Base-by-base conservation (phyloP, 2,797 vertebrate species). In the Ptychobarbus kaznakovi region DNA sequence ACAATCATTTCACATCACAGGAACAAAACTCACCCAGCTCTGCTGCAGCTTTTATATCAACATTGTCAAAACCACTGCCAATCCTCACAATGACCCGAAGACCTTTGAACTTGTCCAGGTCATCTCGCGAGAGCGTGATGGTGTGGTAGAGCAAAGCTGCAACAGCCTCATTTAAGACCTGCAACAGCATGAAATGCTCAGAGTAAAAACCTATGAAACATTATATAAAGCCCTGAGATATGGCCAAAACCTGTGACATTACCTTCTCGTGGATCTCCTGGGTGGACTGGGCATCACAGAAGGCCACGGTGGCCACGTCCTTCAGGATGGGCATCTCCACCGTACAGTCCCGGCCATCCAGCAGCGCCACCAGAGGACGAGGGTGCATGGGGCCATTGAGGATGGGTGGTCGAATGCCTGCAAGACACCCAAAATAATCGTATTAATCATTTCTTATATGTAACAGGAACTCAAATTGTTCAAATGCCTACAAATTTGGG, bases 181-280 rank as follows among this genome's bases (percentile, higher is more conserved):
- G 75, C n/a, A 78, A 28, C 18, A 79, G n/a, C 63, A 32, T 32
- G 63, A 35, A 32, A 66, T 15, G 15, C 28, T 7, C 15, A 18
- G n/a, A 38, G 38, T 28, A 49, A 75, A 76, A n/a, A 35, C 9
- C 7, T 10, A 22, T 80, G 25, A 65, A 28, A 42, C 42, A 10
- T 42, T 42, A 0, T 3, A 22, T 49, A 3, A 61, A 49, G 35
- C 12, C 16, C 7, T 28, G 13, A 32, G 3, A 46, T 25, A 20
- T n/a, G 16, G 11, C 40, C 13, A 22, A 5, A 12, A 4, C 1
- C 32, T 66, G 12, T 16, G 74, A 13, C 10, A 32, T 28, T 86
- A 96, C 96, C 94, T 96, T 96, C 90, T 96, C 96, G 11, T 96
- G 96, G 70, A 96, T 96, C 92, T 96, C 96, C 92, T 96, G 95